Evolutionary conservation across 2,797 vertebrate species (phyloP), one percentile per base, ranked within the genome.

Genomic region (Mallotus villosus): DNA sequence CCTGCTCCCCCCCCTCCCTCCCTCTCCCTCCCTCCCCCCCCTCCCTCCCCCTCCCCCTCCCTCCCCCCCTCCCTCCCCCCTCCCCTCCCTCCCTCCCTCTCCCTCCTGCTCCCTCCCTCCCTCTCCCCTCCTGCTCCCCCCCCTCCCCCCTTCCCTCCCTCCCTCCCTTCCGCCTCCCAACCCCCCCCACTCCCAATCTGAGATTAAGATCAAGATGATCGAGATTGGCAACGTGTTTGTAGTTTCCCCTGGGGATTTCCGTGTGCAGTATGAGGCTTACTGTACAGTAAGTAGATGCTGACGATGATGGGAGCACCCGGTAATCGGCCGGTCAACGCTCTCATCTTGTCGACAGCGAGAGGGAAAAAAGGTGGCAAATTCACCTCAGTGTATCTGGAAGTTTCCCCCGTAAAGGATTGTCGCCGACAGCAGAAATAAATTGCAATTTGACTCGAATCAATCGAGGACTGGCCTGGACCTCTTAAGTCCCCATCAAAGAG

Each of bases 381-480:
- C 75, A 78, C 63, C 62, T 41, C 71, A 41, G 27, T 14, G n/a
- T 73, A 79, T 77, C 64, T 79, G 75, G 82, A 88, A 85, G 87
- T 89, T 90, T 92, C 86, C 81, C 88, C 87, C 90, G 90, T 41
- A 91, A 93, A 90, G 81, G 88, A 84, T 87, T 91, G 85, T 87
- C 83, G 86, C 88, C 90, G 91, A 91, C 91, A 91, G 89, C 86
- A 91, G 89, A 89, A 92, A 93, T 89, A 90, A 91, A 92, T 90
- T 89, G 85, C 87, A 88, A 89, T 92, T 84, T 78, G 86, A 89
- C 86, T 84, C 74, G 72, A 90, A 93, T 93, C 92, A 92, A 92
- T 92, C 83, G 81, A 67, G 82, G 86, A 89, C 85, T 84, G 85
- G 87, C 88, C 91, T 90, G 89, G 92, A 90, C 89, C 80, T 86